Percentiles rank a stretch among this genome's conserved stretches.
Evolutionary conservation across 92 coral and sea anemone species (phyloP).

Genomic region (Blastomussa wellsi): DNA sequence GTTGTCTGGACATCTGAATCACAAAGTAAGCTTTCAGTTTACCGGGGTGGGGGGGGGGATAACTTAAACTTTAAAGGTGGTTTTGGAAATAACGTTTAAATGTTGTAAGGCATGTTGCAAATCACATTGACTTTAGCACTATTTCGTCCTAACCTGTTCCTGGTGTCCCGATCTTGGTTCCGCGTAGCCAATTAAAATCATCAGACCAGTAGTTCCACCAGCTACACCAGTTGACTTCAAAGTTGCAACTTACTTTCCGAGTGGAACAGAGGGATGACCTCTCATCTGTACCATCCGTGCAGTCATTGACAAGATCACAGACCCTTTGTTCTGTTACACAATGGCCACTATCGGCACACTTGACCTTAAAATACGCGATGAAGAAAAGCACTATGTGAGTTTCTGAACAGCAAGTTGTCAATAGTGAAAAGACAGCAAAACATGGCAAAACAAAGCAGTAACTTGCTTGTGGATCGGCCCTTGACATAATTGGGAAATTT

Average conservation of each 20-base stretch:
- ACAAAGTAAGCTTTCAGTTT: too few species aligned
- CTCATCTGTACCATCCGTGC: conserved; percentile 89
- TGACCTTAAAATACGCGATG: conserved; percentile 16
- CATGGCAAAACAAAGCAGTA: not conserved
- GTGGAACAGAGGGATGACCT: conserved; percentile 52
- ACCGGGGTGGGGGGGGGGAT: too few species aligned
- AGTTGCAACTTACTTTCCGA: conserved; percentile 82
- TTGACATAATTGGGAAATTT: not conserved
- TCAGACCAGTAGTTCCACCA: conserved; percentile 63
- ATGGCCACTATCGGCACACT: conserved; percentile 68
- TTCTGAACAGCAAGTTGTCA: too few species aligned
- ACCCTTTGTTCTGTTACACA: conserved; percentile 81
- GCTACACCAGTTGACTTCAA: conserved; percentile 71
- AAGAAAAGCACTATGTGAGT: not conserved
- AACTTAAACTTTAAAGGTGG: too few species aligned
- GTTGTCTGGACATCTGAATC: too few species aligned
- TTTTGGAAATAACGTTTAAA: too few species aligned
- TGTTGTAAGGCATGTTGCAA: too few species aligned
- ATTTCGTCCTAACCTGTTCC: conserved; percentile 63
- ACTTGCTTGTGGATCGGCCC: not conserved
- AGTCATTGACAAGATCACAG: conserved; percentile 83
- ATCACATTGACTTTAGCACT: too few species aligned
- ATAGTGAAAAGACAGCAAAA: not conserved
- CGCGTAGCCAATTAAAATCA: conserved; percentile 76
- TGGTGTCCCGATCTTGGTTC: conserved; percentile 53